A percentile compares a stretch with the other conserved stretches of the same genome.
Evolutionary conservation across 2,797 vertebrate species (phyloP).

Genomic region (Hypotaenidia okinawae): DNA sequence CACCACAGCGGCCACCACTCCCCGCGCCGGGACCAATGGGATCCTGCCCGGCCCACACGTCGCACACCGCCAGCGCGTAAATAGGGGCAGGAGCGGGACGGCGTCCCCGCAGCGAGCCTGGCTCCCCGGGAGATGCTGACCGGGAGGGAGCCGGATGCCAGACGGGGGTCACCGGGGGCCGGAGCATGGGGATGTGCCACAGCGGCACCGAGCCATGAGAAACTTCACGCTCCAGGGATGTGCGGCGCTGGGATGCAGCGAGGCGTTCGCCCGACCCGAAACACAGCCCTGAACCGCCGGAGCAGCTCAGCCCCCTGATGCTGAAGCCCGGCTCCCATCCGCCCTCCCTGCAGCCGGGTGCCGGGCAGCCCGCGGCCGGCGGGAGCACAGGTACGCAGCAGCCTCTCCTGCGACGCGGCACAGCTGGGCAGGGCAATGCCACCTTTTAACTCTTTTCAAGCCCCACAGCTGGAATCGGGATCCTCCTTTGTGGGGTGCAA

Average conservation of each 20-base stretch:
- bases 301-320: background rate
- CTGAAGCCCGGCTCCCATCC: background rate
- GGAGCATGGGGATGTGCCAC: background rate
- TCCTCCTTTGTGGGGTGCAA: background rate
- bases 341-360: background rate
- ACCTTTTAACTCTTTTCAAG: background rate
- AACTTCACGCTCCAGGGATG: background rate
- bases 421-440: background rate
- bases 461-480: background rate
- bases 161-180: background rate
- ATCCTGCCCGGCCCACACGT: constrained; percentile 1
- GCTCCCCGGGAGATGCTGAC: background rate
- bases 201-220: background rate
- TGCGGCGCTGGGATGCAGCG: background rate
- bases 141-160: background rate
- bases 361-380: background rate
- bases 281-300: background rate
- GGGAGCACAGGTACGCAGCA: constrained; percentile 13
- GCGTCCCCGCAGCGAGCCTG: background rate
- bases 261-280: background rate
- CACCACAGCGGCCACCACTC: constrained; percentile 46
- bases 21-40: constrained; percentile 68
- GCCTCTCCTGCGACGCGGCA: background rate
- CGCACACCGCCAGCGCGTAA: constrained; percentile 57
- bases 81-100: constrained; percentile 26